These are phyloP conservation scores for Patella caerulea DNA, from an alignment of 2,888 invertebrate species.

Conservation along the genomic window DNA sequence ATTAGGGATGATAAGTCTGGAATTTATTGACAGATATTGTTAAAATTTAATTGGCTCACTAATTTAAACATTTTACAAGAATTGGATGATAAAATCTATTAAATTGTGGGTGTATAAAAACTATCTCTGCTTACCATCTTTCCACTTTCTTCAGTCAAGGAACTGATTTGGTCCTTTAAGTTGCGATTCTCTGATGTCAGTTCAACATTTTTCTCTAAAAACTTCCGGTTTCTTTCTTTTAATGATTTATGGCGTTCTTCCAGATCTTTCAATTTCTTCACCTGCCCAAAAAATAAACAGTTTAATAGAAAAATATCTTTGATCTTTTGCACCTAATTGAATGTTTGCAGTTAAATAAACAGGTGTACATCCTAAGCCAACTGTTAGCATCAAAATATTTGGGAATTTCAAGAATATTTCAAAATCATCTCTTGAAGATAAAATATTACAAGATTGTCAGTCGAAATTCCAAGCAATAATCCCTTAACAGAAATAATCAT, in stretches of 20 bases:
- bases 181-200: constrained; percentile 58
- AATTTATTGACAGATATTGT: too few relatives aligned
- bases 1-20: too few relatives aligned
- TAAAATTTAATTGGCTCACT: too few relatives aligned
- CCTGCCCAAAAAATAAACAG: constrained; percentile 39
- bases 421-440: too few relatives aligned
- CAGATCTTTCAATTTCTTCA: constrained; percentile 57
- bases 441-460: too few relatives aligned
- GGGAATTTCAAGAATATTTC: too few relatives aligned
- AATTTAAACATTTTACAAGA: too few relatives aligned
- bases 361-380: constrained; percentile 14
- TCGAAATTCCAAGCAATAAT: too few relatives aligned
- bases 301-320: too few relatives aligned
- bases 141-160: constrained; percentile 55
- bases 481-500: too few relatives aligned
- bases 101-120: not conserved
- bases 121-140: constrained; percentile 50
- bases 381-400: not conserved
- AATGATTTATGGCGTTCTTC: constrained; percentile 61
- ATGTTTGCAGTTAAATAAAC: constrained; percentile 19
- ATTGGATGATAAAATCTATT: too few relatives aligned
- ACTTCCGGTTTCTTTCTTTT: constrained; percentile 63
- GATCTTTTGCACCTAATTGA: constrained; percentile 9
- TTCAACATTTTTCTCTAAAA: constrained; percentile 65
- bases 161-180: constrained; percentile 58